Evolutionary conservation across 2,797 vertebrate species (phyloP), one percentile per base, ranked within the genome.

Genomic region (Decapterus maruadsi): DNA sequence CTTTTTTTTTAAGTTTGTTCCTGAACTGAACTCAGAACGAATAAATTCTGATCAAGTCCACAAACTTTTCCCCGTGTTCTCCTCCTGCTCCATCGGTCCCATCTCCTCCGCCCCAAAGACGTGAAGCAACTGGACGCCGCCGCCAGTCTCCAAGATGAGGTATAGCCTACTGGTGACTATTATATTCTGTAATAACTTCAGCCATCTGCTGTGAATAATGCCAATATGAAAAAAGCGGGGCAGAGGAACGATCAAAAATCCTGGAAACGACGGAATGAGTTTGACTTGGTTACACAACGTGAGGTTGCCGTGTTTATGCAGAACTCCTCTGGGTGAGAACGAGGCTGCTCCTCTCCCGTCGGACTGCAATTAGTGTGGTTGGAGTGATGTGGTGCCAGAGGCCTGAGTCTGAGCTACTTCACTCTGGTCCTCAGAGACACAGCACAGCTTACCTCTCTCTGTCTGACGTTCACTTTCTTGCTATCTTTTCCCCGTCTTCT

Each of bases 351-450:
- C 81, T 16, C 75, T 95, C 94, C 93, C 92, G 60, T 87, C 20
- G 91, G 92, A 92, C 83, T 81, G 88, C 87, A 94, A 94, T 95
- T 94, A 95, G 86, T 85, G 86, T 89, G 82, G 91, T 86, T 90
- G 83, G 91, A 94, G 91, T 93, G 91, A 93, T 92, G 90, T 85
- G 88, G 86, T 88, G 93, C 93, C 92, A 92, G 86, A 92, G 91
- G 92, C 93, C 92, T 92, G 83, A 86, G 90, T 88, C 88, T 87
- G 92, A 91, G 89, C 90, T 92, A 87, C 86, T 93, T 91, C 91
- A 87, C 88, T 82, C 75, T 61, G 76, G 80, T 93, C 93, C 93
- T 84, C 78, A 69, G 91, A 93, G 90, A 94, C 91, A 93, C 90
- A 84, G 89, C 89, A 92, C 69, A 85, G 78, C 84, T 89, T 89